Conservation (phyloP, 2,888 invertebrate genomes). For the Pseudolycoriella hygida region DNA sequence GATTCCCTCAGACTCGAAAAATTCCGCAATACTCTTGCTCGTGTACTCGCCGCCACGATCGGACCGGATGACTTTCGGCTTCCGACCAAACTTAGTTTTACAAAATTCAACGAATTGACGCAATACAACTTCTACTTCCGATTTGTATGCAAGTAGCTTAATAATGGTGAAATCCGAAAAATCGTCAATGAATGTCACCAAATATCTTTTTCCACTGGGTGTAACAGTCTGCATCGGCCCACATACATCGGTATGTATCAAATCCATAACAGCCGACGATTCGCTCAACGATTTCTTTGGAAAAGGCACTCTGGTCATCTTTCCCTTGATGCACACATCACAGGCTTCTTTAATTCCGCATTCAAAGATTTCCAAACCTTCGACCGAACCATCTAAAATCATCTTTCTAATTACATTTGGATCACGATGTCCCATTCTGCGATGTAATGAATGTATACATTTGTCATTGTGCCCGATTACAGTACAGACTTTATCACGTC, state of each 20-base stretch:
- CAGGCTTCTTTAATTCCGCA: conserved; percentile 10
- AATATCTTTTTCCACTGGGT: neutral
- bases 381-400: neutral
- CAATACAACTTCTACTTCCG: neutral
- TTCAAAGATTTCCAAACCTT: conserved; percentile 9
- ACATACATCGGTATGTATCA: conserved; percentile 17
- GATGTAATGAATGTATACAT: too few relatives aligned
- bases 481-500: neutral
- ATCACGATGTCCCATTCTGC: neutral
- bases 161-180: too few relatives aligned
- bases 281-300: conserved; percentile 12
- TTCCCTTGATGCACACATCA: conserved; percentile 13
- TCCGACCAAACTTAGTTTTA: neutral
- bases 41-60: neutral
- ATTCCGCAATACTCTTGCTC: too few relatives aligned
- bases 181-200: too few relatives aligned
- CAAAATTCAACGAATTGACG: neutral
- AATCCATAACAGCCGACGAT: conserved; percentile 11
- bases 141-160: too few relatives aligned
- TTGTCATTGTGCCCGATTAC: neutral
- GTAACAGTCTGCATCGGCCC: conserved; percentile 16
- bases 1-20: too few relatives aligned
- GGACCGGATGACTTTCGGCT: too few relatives aligned
- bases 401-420: conserved; percentile 4
- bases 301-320: conserved; percentile 13